phyloP scores from a whole-genome alignment of 53 echinoderm and acorn worm species.

The Arbacia lixula region DNA sequence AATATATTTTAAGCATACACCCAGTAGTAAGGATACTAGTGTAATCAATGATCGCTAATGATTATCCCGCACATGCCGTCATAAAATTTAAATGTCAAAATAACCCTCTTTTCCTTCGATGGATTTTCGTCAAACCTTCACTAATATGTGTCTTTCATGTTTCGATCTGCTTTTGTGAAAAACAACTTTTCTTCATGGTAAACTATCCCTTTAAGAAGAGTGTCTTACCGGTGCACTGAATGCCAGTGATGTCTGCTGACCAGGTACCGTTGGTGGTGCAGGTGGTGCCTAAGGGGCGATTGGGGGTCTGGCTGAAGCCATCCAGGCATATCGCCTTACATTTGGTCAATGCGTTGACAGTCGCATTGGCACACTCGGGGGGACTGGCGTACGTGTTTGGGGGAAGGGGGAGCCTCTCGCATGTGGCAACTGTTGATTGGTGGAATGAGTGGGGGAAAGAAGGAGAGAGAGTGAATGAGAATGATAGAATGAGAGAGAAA shows the following conservation, averaged over 20 bases:
- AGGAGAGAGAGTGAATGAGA: background rate
- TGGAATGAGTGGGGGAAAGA: background rate
- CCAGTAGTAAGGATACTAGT: too few relatives aligned
- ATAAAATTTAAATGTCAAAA: too few relatives aligned
- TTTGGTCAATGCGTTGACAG: background rate
- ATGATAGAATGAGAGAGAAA: too few relatives aligned
- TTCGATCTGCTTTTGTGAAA: too few relatives aligned
- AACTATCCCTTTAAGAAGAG: too few relatives aligned
- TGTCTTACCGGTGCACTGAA: constrained; percentile 37
- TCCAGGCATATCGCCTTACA: constrained; percentile 1
- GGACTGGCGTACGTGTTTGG: constrained; percentile 1
- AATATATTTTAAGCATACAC: too few relatives aligned
- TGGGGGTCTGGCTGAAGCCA: background rate
- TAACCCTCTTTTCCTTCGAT: too few relatives aligned
- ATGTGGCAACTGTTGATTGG: background rate
- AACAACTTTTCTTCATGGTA: too few relatives aligned
- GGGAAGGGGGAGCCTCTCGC: background rate
- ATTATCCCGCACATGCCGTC: too few relatives aligned
- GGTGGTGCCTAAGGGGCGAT: background rate
- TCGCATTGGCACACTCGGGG: background rate
- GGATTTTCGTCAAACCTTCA: too few relatives aligned
- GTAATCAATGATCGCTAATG: too few relatives aligned
- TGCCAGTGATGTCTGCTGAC: constrained; percentile 27
- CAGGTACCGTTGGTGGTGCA: constrained; percentile 38
- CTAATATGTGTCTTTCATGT: too few relatives aligned